Evolutionary conservation across 2,888 invertebrate species (phyloP), one percentile per base, ranked within the genome.

Genomic region (Cepaea hortensis): DNA sequence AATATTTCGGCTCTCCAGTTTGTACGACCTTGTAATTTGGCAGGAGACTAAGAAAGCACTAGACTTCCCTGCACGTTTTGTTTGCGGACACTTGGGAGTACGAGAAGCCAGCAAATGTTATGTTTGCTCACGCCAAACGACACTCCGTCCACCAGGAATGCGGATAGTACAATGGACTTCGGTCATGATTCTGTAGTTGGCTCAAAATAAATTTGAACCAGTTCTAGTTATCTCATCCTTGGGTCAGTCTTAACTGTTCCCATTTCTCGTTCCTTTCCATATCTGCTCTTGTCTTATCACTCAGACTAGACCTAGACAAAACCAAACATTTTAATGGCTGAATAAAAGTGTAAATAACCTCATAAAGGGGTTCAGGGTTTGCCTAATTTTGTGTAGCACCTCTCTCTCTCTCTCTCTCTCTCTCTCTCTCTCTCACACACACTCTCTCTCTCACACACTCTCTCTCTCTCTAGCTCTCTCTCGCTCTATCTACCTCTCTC

Each of bases 101-200:
- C 55, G 18, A 55, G 85, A 79, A 70, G 48, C 55, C 48, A 46
- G 62, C 79, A 35, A 55, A 85, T 35, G 55, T 79, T 65, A 55
- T 80, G 61, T 80, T 73, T 70, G 55, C 73, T 79, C 46, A 68
- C 50, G 72, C 55, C 72, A 79, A 68, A 79, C 77, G 35, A 48
- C 5, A 61, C n/a, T 73, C 23, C 35, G 50, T 72, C 73, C 82
- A 73, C 55, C 23, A 23, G 23, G n/a, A 35, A 46, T 73, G 82
- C 50, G 18, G 7, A 35, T 18, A 61, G 72, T 15, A 73, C 48
- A 62, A 35, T 18, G 6, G 23, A 73, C 23, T 50, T 50, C 68
- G n/a, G 70, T 50, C 70, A 50, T 81, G 81, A 81, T 81, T 70
- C 81, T n/a, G 23, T 68, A 70, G 65, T 70, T 81, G 81, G 70